phyloP scores from a whole-genome alignment of 2,797 vertebrate genomes.

The Coluber constrictor region DNA sequence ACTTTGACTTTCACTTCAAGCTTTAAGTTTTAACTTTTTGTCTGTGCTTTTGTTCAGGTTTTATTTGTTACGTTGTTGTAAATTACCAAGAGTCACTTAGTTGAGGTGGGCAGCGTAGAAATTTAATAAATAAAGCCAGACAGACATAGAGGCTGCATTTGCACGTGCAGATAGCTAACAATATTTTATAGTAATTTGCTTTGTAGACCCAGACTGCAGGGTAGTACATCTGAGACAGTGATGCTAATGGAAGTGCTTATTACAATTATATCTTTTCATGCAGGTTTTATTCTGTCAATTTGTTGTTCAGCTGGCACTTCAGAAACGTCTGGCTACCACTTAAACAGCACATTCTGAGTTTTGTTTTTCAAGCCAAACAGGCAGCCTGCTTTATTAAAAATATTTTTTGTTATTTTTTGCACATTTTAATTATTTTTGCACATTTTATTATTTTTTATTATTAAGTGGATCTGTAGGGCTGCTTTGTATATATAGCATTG shows the following conservation, averaged over 20 bases:
- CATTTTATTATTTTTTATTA: neutral
- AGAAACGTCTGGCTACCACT: conserved; percentile 8
- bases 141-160: neutral
- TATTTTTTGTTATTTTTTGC: neutral
- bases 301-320: conserved; percentile 39
- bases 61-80: neutral
- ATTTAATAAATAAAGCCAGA: neutral
- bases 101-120: neutral
- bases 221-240: conserved; percentile 32
- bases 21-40: neutral
- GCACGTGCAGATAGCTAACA: neutral
- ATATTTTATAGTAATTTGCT: neutral
- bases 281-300: conserved; percentile 35
- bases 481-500: conserved; percentile 6
- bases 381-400: conserved; percentile 1
- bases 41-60: neutral
- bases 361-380: neutral
- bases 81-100: neutral
- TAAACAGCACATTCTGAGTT: conserved; percentile 22
- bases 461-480: neutral
- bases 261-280: conserved; percentile 37
- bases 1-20: neutral
- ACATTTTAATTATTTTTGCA: conserved; percentile 13
- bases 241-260: conserved; percentile 33
- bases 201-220: neutral